Percentiles rank a stretch among this genome's conserved stretches.
Conservation (phyloP, 2,888 invertebrate genomes). For the Protonemura montana region DNA sequence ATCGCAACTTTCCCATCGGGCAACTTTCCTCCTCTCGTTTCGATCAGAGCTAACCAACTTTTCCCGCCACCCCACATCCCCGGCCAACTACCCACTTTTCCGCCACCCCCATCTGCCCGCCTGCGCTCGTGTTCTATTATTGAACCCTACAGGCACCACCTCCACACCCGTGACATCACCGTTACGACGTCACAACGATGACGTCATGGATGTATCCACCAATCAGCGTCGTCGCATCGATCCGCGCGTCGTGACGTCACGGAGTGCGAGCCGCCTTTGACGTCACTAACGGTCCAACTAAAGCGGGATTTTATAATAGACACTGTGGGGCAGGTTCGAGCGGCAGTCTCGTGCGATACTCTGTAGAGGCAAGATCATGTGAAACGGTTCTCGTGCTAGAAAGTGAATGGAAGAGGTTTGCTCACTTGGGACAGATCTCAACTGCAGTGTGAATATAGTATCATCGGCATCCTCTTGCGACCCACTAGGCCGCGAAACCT, state of each 20-base stretch:
- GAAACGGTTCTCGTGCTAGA: not conserved
- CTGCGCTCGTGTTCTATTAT: slow-evolving; percentile 29
- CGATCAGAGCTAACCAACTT: not conserved
- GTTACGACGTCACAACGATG: slow-evolving; percentile 44
- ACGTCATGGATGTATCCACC: slow-evolving; percentile 43
- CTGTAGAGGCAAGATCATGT: slow-evolving; percentile 18
- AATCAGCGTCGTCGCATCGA: slow-evolving; percentile 32
- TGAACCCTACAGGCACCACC: slow-evolving; percentile 24
- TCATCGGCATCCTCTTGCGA: not conserved
- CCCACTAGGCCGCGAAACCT: not conserved
- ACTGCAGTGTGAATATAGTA: slow-evolving; percentile 5
- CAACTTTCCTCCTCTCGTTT: not conserved
- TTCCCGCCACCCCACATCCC: too few species aligned
- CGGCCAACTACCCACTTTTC: not conserved
- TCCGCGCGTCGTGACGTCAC: not conserved
- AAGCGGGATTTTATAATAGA: slow-evolving; percentile 50
- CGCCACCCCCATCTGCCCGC: not conserved
- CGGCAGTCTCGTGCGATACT: slow-evolving; percentile 48
- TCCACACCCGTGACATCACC: slow-evolving; percentile 41
- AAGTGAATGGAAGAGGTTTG: slow-evolving; percentile 24
- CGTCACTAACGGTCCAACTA: slow-evolving; percentile 16
- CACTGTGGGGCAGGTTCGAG: slow-evolving; percentile 45
- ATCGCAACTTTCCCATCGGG: not conserved
- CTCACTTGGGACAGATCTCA: not conserved
- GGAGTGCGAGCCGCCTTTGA: not conserved